A percentile compares a stretch with the other conserved stretches of the same genome.
These are phyloP conservation scores for Acrocera orbiculus DNA, from an alignment of 2,888 invertebrate genomes.

Conservation along the genomic window DNA sequence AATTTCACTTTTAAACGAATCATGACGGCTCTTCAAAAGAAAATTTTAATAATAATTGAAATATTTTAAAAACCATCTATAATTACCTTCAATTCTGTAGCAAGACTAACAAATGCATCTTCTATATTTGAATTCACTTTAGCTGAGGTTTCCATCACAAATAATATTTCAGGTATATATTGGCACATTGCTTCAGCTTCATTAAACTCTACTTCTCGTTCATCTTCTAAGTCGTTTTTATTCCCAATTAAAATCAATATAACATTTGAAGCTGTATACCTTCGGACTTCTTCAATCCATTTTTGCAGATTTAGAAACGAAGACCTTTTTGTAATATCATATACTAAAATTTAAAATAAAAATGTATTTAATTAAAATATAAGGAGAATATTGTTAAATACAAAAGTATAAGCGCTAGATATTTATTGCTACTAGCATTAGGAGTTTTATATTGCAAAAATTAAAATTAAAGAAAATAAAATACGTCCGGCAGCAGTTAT, in stretches of 20 bases:
- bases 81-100: conserved; percentile 65
- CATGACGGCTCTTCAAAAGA: conserved; percentile 58
- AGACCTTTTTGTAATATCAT: conserved; percentile 85
- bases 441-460: too few relatives aligned
- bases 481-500: too few relatives aligned
- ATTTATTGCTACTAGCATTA: too few relatives aligned
- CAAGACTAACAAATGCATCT: conserved; percentile 69
- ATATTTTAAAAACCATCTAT: not conserved
- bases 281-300: conserved; percentile 91
- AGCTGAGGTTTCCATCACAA: conserved; percentile 76
- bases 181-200: conserved; percentile 78
- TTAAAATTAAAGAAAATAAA: too few relatives aligned
- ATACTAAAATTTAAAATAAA: conserved; percentile 50
- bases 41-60: conserved; percentile 9
- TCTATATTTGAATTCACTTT: conserved; percentile 85
- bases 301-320: conserved; percentile 81
- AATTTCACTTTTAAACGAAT: conserved; percentile 38
- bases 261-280: conserved; percentile 84
- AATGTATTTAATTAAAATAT: too few relatives aligned
- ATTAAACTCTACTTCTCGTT: conserved; percentile 66
- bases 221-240: conserved; percentile 68
- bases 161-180: conserved; percentile 70
- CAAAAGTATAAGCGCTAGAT: too few relatives aligned
- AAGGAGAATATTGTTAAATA: too few relatives aligned
- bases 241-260: conserved; percentile 83